phyloP scores from a whole-genome alignment of 2,797 vertebrate genomes.

The Pteropus rufus region DNA sequence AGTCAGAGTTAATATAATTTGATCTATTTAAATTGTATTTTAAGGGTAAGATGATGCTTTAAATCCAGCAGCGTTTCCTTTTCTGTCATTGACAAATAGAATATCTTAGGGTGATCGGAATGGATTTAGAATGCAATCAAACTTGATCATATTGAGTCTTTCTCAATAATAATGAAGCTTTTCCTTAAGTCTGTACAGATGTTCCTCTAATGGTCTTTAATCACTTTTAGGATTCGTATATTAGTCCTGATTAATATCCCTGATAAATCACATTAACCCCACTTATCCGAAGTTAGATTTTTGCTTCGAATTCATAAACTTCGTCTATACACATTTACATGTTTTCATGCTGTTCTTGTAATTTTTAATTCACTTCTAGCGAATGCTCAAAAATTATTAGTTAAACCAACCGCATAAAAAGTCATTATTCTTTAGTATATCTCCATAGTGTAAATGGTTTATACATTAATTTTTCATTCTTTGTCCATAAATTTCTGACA shows the following conservation, averaged over 20 bases:
- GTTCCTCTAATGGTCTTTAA: neutral
- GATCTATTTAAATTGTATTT: neutral
- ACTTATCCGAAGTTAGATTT: constrained; percentile 26
- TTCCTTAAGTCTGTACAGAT: neutral
- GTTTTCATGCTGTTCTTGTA: neutral
- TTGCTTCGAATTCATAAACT: neutral
- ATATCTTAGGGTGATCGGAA: neutral
- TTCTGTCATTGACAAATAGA: neutral
- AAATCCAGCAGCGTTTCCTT: neutral
- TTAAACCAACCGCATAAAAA: neutral
- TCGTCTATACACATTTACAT: neutral
- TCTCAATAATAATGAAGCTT: neutral
- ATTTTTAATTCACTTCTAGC: constrained; percentile 30
- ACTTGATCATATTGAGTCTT: neutral
- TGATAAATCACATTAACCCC: neutral
- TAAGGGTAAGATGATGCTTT: neutral
- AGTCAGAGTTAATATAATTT: neutral
- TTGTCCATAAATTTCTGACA: neutral
- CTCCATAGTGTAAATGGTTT: neutral
- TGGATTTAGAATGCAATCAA: neutral
- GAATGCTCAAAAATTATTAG: neutral
- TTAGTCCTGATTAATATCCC: constrained; percentile 10
- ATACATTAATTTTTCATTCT: neutral
- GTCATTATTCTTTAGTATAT: neutral
- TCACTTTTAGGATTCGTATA: neutral